Evolutionary conservation across 2,797 vertebrate species (phyloP), one percentile per base, ranked within the genome.

Genomic region (Alectoris magna): DNA sequence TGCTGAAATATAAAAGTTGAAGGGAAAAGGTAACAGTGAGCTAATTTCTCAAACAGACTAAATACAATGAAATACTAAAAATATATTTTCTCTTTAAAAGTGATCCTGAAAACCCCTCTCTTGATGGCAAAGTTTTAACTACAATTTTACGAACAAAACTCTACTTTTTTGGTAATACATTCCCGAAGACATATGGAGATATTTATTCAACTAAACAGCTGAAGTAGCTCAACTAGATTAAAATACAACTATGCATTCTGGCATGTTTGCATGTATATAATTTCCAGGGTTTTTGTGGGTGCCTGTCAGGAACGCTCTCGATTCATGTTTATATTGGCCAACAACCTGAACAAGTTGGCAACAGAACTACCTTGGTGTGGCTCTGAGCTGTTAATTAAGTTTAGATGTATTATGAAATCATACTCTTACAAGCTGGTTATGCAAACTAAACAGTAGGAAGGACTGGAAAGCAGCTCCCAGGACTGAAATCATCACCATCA

Each of bases 191-290:
- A 87, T 75, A 94, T 0, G 89, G 83, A 94, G 83, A 94, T 66
- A 93, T 92, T 26, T 77, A 85, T 88, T 91, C 55, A 94, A 66
- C 10, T 91, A 71, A 89, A 92, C 71, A 92, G 91, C 96, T 44
- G 13, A 80, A 77, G 31, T 5, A n/a, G 90, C 85, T 93, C 79
- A 43, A 96, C 88, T 89, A 83, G 96, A 96, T 98, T 97, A 97
- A 97, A 97, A 96, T 43, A 85, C 13, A 85, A 39, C 82, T 58
- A 53, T 14, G 58, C 76, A 69, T 18, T 68, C 58, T 41, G 58
- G 44, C 44, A 62, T 2, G 7, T 76, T 39, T 77, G 53, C 38
- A 29, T 8, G 9, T 59, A n/a, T 48, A 1, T 16, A 12, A 63
- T 29, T 87, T 67, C 66, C 75, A 91, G 24, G 26, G 2, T 1